Evolutionary conservation across 2,797 vertebrate genomes (phyloP), one percentile per base, ranked within the genome.

Genomic region (Tenualosa thibaudeaui): DNA sequence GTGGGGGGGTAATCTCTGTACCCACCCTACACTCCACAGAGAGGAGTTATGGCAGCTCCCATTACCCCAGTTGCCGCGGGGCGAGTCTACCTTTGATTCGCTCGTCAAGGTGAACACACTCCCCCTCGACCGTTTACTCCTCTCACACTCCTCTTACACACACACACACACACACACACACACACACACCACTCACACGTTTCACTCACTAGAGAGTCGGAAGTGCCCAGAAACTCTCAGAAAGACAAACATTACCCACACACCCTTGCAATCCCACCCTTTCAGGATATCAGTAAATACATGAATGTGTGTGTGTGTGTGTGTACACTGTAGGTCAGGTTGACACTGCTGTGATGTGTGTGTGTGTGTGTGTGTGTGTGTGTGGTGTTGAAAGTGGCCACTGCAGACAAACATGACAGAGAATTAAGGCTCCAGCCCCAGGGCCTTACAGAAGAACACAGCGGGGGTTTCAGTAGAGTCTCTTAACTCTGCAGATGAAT

Each of bases 81-180:
- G 94, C 91, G 89, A 90, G 86, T 93, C 90, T 94, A 94, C 94
- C 93, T 95, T 95, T 94, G 92, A 87, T 92, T 81, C 58, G 83
- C 89, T 88, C 84, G 91, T 95, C 93, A 96, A 95, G 95, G 95
- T 95, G 94, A 94, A 93, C 94, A 88, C 85, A 85, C 90, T 94
- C 94, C 94, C 94, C 91, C 78, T 24, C 37, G 62, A 56, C 60
- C 75, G 43, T 60, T 82, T 71, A 84, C 81, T 65, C 78, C 58
- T 58, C 65, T 2, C 26, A 8, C 65, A 3, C 65, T 15, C 26
- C 10, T 15, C 2, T n/a, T n/a, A n/a, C 65, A 53, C 51, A 53
- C 51, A 53, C 51, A 13, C 51, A 53, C 51, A 13, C 51, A 53
- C 51, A 13, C 51, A 53, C 51, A 53, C 51, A 53, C 51, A 53